Conservation (phyloP, 1,140 invertebrate species). For the Maconellicoccus hirsutus region DNA sequence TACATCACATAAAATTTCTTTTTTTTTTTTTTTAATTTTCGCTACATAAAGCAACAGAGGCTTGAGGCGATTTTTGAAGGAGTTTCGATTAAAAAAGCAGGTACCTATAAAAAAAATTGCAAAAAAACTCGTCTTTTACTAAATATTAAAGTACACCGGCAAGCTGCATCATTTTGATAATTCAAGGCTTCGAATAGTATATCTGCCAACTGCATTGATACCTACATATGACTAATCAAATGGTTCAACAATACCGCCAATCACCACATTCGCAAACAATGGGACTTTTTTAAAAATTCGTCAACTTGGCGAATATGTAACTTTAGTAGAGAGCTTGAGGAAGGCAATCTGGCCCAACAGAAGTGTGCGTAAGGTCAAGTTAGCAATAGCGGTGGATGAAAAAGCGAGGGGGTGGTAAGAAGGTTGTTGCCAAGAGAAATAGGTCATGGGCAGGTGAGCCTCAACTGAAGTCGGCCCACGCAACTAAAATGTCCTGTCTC, state of each 20-base stretch:
- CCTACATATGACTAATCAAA: no score
- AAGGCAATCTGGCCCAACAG: not conserved
- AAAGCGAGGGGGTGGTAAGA: slow-evolving; percentile 17
- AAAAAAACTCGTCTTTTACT: no score
- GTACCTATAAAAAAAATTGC: no score
- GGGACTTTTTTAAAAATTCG: not conserved
- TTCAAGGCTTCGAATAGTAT: not conserved
- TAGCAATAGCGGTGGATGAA: not conserved
- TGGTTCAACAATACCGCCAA: not conserved
- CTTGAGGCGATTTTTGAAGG: no score
- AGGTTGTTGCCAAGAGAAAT: slow-evolving; percentile 20
- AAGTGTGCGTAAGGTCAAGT: slow-evolving; percentile 17
- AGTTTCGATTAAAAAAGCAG: no score
- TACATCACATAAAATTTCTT: no score
- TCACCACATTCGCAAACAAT: no score
- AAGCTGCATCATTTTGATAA: not conserved
- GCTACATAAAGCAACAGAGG: no score
- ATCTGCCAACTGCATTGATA: not conserved
- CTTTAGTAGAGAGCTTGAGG: not conserved
- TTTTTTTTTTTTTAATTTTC: no score
- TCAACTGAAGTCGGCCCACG: slow-evolving; percentile 15
- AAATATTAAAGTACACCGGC: no score
- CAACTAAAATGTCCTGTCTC: slow-evolving; percentile 19
- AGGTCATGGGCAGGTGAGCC: slow-evolving; percentile 17
- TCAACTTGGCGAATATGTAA: no score